A percentile compares a stretch with the other conserved stretches of the same genome.
These are phyloP conservation scores for Urechis unicinctus DNA, from an alignment of 2,888 invertebrate species.

Conservation along the genomic window DNA sequence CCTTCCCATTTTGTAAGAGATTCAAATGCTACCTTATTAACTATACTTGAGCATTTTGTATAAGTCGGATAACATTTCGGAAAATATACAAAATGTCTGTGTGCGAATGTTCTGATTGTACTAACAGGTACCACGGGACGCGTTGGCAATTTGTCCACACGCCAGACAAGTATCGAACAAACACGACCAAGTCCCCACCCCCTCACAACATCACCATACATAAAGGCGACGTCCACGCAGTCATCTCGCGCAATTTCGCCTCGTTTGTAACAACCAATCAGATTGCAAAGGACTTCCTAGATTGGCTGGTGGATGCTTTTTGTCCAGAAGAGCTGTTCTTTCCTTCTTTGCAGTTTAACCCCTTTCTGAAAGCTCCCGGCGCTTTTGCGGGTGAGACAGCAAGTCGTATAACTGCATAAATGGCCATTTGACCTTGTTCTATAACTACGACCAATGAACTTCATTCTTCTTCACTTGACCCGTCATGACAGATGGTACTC, in stretches of 20 bases:
- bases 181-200: constrained; percentile 16
- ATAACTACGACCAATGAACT: too few species aligned
- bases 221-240: constrained; percentile 33
- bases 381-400: constrained; percentile 3
- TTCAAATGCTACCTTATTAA: too few species aligned
- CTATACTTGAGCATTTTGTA: too few species aligned
- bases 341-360: constrained; percentile 33
- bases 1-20: too few species aligned
- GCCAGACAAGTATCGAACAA: not conserved
- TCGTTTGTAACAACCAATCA: constrained; percentile 25
- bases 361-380: constrained; percentile 23
- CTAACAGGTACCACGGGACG: not conserved
- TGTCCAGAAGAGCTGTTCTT: constrained; percentile 40
- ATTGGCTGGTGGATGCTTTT: constrained; percentile 28
- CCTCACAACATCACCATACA: constrained; percentile 25
- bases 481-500: too few species aligned
- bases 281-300: constrained; percentile 21
- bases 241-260: constrained; percentile 29
- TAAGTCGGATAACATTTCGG: too few species aligned
- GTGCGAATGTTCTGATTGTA: not conserved
- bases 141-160: not conserved
- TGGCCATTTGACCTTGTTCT: too few species aligned
- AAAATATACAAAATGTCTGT: too few species aligned
- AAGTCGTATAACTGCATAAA: too few species aligned
- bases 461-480: too few species aligned